These are phyloP conservation scores for Amazona vittata DNA, from an alignment of 2,113 vertebrate genomes.

Conservation along the genomic window DNA sequence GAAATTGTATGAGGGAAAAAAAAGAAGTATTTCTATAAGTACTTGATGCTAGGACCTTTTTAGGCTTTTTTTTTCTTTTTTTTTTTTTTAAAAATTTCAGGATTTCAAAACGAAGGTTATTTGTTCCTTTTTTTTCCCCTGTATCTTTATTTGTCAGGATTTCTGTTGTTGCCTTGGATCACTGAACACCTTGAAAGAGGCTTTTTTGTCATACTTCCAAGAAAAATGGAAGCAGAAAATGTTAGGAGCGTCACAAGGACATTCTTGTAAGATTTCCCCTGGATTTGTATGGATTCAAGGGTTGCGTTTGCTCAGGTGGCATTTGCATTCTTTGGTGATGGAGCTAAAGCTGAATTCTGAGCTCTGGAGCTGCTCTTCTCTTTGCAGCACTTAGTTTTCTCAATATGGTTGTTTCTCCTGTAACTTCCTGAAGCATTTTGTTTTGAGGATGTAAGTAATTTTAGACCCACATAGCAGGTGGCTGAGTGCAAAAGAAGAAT, in stretches of 20 bases:
- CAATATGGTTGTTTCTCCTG: not conserved
- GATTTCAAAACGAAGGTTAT: too few relatives aligned
- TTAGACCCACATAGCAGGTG: not conserved
- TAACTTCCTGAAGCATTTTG: constrained; percentile 1
- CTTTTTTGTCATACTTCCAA: not conserved
- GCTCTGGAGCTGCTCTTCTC: not conserved
- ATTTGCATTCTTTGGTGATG: not conserved
- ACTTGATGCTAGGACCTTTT: not conserved
- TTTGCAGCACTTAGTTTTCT: constrained; percentile 16
- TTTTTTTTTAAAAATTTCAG: too few relatives aligned
- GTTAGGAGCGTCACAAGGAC: not conserved
- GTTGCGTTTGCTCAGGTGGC: not conserved
- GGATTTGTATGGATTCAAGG: not conserved
- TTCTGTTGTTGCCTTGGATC: not conserved
- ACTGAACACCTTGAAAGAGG: not conserved
- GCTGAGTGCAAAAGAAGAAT: constrained; percentile 54
- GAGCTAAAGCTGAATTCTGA: not conserved
- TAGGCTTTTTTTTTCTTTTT: not conserved
- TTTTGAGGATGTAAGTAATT: constrained; percentile 28
- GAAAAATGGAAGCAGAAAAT: not conserved
- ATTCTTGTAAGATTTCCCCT: not conserved
- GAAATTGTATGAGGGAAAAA: not conserved
- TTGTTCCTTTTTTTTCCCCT: not conserved
- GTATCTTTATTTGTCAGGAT: not conserved
- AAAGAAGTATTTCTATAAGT: not conserved